Evolutionary conservation across 2,888 invertebrate genomes (phyloP), one percentile per base, ranked within the genome.

Genomic region (Drosophila mayaguana): DNA sequence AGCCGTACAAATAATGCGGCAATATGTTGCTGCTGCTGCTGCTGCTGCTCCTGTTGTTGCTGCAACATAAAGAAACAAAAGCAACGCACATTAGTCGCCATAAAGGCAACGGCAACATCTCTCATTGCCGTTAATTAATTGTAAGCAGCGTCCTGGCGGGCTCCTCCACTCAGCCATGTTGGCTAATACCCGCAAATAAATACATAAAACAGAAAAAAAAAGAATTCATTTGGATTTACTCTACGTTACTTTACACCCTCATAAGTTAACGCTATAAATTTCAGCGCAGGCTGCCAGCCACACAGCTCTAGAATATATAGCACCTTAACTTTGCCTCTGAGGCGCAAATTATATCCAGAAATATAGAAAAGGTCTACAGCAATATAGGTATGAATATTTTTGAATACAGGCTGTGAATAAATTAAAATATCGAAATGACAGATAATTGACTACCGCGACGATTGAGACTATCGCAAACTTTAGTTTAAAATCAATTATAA

Each of bases 101-200:
- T 82, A 85, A 88, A 80, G 81, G 63, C 75, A 57, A 56, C 64
- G 68, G 65, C 66, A 69, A 81, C 85, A 83, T 80, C 85, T 80
- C 82, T 87, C 80, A 89, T 89, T 89, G 85, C 83, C 71, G 73
- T 85, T 89, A 86, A 86, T 86, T 86, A 86, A 86, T 89, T 89
- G 89, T 85, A 72, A 88, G 62, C 79, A 73, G 69, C 32, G 34
- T 34, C 73, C 75, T 81, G 88, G 70, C 83, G 71, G 78, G 72
- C 69, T 76, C 22, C 69, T 76, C 32, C 59, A 63, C 64, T 67
- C 62, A 50, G 51, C 57, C 62, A 72, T 61, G 59, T 63, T 60
- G 42, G 67, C 42, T 69, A 68, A 59, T 43, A 51, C 57, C 48
- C 40, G 16, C 38, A 40, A 54, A 38, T 50, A 54, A 28, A 38